Evolutionary conservation across 2,113 vertebrate genomes (phyloP), one percentile per base, ranked within the genome.

Genomic region (Colossoma macropomum): DNA sequence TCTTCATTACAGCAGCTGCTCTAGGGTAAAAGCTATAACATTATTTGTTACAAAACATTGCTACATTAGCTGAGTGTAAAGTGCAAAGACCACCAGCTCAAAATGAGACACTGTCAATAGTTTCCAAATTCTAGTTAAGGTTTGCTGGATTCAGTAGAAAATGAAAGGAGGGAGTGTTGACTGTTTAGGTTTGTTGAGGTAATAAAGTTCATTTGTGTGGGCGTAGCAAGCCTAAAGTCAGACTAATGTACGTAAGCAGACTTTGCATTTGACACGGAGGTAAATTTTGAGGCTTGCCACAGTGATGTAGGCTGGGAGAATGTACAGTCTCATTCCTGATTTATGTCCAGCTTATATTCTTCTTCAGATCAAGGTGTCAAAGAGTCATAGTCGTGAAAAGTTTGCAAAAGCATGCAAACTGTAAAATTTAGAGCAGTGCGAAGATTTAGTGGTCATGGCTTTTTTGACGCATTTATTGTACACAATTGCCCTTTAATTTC

Each of bases 1-100:
- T 99, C 84, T 99, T 99, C 81, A 4, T 98, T 88, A 98, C 96
- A 0, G 94, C 95, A 59, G 98, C 96, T 10, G 2, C 79, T 0
- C 87, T 99, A 86, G 98, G 98, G 98, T 99, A 93, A 92, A 96
- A 77, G 34, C 34, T 65, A 45, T 62, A 19, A 9, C 30, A 34
- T 66, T 63, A 45, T 74, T 69, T 70, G 16, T 45, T 11, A 59
- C 23, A 56, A 28, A 13, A 52, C 30, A 27, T 9, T 50, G 68
- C 50, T 52, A 27, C 10, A 15, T 45, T 80, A n/a, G 23, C 19
- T 34, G 34, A 48, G 25, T 50, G 45, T 41, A 60, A 45, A 32
- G 25, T 48, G 28, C 56, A 30, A n/a, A 62, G 25, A 52, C 7
- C 41, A 45, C 4, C 16, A 56, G n/a, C 65, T 79, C 25, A 3